phyloP scores from a whole-genome alignment of 2,113 vertebrate species.

The Indicator maculatus region DNA sequence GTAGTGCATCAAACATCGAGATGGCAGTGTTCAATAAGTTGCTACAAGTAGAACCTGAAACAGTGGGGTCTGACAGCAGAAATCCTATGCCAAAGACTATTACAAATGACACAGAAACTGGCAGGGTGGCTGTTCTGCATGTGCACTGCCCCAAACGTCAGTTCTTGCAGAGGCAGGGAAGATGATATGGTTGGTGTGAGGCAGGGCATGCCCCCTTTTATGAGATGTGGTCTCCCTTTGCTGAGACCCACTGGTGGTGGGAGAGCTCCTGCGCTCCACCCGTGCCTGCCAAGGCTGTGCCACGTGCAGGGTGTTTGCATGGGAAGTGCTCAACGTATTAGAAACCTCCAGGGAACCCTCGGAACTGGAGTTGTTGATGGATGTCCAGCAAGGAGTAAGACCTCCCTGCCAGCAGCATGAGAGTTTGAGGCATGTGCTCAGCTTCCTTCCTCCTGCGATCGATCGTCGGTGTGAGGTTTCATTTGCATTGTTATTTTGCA shows the following conservation, averaged over 20 bases:
- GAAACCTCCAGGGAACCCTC: not conserved
- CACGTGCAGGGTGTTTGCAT: not conserved
- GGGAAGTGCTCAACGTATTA: not conserved
- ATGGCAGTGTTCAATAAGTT: not conserved
- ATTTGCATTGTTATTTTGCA: conserved; percentile 22
- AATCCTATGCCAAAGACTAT: not conserved
- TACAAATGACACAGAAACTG: not conserved
- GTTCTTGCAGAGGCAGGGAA: not conserved
- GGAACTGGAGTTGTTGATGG: not conserved
- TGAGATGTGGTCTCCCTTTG: not conserved
- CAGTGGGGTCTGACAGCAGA: not conserved
- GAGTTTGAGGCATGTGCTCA: conserved; percentile 1
- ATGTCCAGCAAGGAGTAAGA: not conserved
- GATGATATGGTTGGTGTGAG: rapidly evolving
- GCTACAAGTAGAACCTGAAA: conserved; percentile 4
- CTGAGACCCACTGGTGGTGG: not conserved
- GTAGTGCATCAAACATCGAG: not conserved
- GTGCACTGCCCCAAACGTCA: not conserved
- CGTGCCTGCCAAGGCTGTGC: rapidly evolving
- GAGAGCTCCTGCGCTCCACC: not conserved
- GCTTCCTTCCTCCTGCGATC: conserved; percentile 20
- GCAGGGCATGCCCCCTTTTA: not conserved
- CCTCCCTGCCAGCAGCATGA: rapidly evolving
- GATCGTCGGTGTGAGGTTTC: not conserved
- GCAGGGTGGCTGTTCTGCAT: not conserved